Evolutionary conservation across 2,113 vertebrate genomes (phyloP), one percentile per base, ranked within the genome.

Genomic region (Oncorhynchus clarkii): DNA sequence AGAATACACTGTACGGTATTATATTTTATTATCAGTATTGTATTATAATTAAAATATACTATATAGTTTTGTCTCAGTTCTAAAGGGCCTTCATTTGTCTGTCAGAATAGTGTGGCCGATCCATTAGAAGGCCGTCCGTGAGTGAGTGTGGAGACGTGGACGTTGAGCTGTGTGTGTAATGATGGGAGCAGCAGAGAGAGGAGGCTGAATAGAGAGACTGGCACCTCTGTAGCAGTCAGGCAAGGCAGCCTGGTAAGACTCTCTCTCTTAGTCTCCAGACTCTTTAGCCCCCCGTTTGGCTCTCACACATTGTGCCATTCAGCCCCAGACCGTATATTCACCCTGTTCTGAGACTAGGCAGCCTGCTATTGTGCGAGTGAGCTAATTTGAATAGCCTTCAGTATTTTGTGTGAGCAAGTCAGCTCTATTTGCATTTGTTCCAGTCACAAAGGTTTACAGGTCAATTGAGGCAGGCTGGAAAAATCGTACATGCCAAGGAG

Each of bases 381-480:
- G 93, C 94, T 92, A 85, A 94, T 94, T 94, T 96, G 93, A 96
- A 96, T 95, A 92, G 91, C 90, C 92, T 93, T 96, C 93, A 94
- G 93, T 94, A 94, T 94, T 93, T 92, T 92, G 87, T 93, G 92
- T 91, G 96, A 95, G 94, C 94, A 95, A 96, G 94, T 96, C 93
- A 94, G 94, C 90, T 93, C 93, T 92, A 97, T 97, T 96, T 96
- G 95, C 96, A 96, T 97, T 96, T 96, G 93, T 45, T 45, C 39
- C 39, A 45, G 39, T 96, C 96, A 95, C 94, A 95, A 95, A 95
- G 95, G 94, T 95, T 95, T 96, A 90, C 95, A 96, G 96, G 96
- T 96, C 95, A 96, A 95, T 93, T 92, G 93, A 93, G 92, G 89
- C 93, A 92, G 94, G 92, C 94, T 96, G 92, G 90, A 93, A 94